Base-by-base conservation (phyloP, 2,797 vertebrate genomes). In the Delichon dasypus region DNA sequence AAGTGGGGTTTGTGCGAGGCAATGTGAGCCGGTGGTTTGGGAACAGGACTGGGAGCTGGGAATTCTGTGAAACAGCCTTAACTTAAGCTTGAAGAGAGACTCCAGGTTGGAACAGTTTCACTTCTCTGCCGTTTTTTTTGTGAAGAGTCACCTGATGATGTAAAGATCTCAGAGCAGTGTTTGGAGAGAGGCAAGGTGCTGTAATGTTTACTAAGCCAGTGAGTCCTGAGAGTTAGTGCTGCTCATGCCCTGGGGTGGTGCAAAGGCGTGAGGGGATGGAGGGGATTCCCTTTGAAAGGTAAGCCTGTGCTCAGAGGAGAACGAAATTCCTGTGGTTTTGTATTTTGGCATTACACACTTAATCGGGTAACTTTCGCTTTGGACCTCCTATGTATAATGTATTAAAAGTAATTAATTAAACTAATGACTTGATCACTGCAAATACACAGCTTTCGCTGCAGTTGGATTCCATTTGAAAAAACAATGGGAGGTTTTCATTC, bases 1-100 rank as follows among this genome's bases (percentile, higher is more conserved):
- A 96, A 97, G 99, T 97, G 40, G 85, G 11, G 30, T 21, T 25
- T 48, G 18, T 7, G 16, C 19, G 55, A 71, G 58, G 38, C 21
- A 71, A 10, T 17, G 3, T 0, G 2, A 3, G 6, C 13, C 6
- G 4, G 13, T 8, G 62, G 5, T 11, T 3, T 47, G 76, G 75
- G 61, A 45, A 0, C 61, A 16, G 12, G 13, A 0, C 44, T 58
- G 60, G 73, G 55, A 70, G 38, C 47, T 60, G 9, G 79, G 60
- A 50, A 1, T 30, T 21, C 6, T 12, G 11, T 18, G 72, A 4
- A 30, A 26, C 57, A 38, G 38, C 62, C 51, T 47, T 1, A 1
- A 1, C 30, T 44, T 6, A 7, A 57, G 9, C 71, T 60, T 13
- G 27, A 45, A 18, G 62, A 44, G 23, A 34, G 26, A 7, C 27